Base-by-base conservation (phyloP, 2,113 vertebrate genomes). In the Eretmochelys imbricata region DNA sequence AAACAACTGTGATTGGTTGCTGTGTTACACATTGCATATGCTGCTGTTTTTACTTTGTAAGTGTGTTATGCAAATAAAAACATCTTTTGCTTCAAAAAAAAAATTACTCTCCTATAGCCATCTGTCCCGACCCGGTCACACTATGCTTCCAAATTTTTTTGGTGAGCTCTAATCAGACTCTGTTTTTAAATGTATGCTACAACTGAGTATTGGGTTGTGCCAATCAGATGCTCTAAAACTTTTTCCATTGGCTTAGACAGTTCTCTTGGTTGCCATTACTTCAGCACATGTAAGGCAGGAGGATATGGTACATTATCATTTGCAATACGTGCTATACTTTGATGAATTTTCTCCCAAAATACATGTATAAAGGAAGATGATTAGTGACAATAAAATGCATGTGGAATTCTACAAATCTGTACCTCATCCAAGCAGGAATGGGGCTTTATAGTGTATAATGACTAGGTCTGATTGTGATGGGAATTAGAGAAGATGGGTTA, bases 401-500 rank as follows among this genome's bases (percentile, higher is more conserved):
- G 0, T 75, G 85, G 35, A 42, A 25, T 46, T 93, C 95, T 97
- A 82, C 82, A 84, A 93, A 48, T 62, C 76, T 75, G 50, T 84
- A 96, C 84, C 91, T 75, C n/a, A 95, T 91, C 89, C 85, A 88
- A 91, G 53, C 7, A 0, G 0, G 95, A 97, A 95, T 88, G 93
- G 94, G 89, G 75, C 89, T 96, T 95, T 97, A 95, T 81, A 96
- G 96, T 90, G 94, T 95, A 88, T 94, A 93, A 81, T 92, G 92
- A 95, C 95, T 96, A 97, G 49, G 50, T 84, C 90, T 96, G 97
- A 97, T 97, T 97, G 94, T 93, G 95, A 93, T 89, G 97, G 96
- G 94, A 98, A 97, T 96, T 97, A 96, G 84, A 91, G 92, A 91
- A 97, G 97, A 91, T 97, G 96, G 93, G 90, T 93, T 98, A 97